Percentiles rank a stretch among this genome's conserved stretches.
phyloP scores from a whole-genome alignment of 2,888 invertebrate genomes.

The Neocrepidodera transversa region DNA sequence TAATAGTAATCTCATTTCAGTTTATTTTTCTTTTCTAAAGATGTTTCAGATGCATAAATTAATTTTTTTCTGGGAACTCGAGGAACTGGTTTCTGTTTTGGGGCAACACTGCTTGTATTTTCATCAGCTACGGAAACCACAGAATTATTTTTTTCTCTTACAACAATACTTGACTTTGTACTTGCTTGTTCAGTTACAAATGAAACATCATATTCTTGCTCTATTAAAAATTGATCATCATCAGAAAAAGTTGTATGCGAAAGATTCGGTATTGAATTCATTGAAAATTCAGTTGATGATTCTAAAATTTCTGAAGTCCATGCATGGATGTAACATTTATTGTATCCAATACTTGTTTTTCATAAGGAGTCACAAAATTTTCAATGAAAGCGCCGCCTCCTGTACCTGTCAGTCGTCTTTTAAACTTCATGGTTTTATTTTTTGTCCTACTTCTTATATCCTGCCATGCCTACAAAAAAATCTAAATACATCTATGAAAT shows the following conservation, averaged over 20 bases:
- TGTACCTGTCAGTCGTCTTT: background rate
- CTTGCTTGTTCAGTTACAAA: no score
- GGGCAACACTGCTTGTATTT: no score
- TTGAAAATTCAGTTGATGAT: constrained; percentile 3
- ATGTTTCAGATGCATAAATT: constrained; percentile 18
- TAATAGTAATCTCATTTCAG: no score
- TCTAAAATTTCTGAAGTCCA: constrained; percentile 2
- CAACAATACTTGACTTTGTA: no score
- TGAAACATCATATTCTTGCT: no score
- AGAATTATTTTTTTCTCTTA: no score
- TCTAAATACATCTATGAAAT: no score
- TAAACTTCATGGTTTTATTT: background rate
- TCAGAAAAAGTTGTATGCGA: no score
- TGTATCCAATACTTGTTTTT: constrained; percentile 17
- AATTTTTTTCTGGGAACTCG: constrained; percentile 13
- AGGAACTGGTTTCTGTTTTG: background rate
- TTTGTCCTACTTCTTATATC: background rate
- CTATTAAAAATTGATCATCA: no score
- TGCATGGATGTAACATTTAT: constrained; percentile 7
- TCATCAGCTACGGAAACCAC: no score
- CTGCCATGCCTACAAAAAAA: constrained; percentile 22
- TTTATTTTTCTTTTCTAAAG: no score
- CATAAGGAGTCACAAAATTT: background rate
- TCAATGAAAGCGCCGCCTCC: constrained; percentile 8
- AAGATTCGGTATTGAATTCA: background rate